These are phyloP conservation scores for Subanguina moxae DNA, from an alignment of 1,140 invertebrate species.

Conservation along the genomic window DNA sequence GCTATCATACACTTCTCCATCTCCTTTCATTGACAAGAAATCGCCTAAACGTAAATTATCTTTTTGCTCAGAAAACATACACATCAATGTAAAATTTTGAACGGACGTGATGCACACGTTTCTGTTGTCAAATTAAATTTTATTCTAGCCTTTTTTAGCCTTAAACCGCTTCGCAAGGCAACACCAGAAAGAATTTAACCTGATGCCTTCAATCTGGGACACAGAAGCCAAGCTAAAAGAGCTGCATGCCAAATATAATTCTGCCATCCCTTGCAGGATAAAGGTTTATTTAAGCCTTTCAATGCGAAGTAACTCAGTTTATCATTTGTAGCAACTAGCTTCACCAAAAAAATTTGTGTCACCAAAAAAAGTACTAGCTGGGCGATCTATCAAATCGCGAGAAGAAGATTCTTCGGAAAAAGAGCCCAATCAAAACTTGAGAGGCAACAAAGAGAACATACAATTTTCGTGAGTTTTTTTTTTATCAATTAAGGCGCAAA, in stretches of 20 bases:
- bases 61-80: too few species aligned
- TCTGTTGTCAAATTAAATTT: too few species aligned
- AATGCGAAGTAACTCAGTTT: background rate
- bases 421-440: too few species aligned
- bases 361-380: background rate
- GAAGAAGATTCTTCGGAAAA: too few species aligned
- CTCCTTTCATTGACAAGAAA: too few species aligned
- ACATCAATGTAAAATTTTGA: too few species aligned
- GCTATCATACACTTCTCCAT: too few species aligned
- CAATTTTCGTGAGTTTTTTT: background rate
- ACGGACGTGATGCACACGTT: too few species aligned
- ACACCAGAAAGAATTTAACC: background rate
- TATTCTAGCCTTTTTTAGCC: background rate
- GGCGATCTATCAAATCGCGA: too few species aligned
- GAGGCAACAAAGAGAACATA: background rate
- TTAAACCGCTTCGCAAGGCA: background rate
- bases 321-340: background rate
- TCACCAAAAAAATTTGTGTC: background rate
- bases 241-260: conserved; percentile 1
- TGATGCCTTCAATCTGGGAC: conserved; percentile 3
- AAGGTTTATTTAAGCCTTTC: background rate
- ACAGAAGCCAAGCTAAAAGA: background rate
- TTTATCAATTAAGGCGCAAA: background rate
- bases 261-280: background rate
- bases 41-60: too few species aligned